A percentile compares a stretch with the other conserved stretches of the same genome.
Conservation (phyloP, 23 tunicate species). For the Ciona savignyi region DNA sequence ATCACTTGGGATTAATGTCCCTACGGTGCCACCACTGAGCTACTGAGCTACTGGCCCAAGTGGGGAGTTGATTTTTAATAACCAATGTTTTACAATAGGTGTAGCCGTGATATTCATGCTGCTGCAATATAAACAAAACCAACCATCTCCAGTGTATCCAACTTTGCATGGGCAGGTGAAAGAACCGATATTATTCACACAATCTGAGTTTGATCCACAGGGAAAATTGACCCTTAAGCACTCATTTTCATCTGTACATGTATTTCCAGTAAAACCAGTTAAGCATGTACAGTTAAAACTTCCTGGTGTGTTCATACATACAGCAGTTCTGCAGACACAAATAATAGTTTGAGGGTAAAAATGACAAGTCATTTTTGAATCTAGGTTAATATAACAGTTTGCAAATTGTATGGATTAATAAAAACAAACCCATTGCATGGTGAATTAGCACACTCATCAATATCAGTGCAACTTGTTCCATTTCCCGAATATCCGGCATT, state of each 20-base stretch:
- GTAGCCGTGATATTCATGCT: too few species aligned
- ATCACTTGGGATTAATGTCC: too few species aligned
- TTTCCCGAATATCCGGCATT: neutral
- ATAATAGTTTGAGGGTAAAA: too few species aligned
- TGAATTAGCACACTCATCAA: neutral
- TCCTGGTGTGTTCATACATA: neutral
- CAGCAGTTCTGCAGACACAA: neutral
- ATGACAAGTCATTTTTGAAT: too few species aligned
- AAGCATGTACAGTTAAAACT: neutral
- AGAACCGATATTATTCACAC: conserved; percentile 27
- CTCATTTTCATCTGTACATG: conserved; percentile 34
- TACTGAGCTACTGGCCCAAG: too few species aligned
- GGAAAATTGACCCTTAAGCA: conserved; percentile 1
- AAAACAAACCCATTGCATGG: too few species aligned
- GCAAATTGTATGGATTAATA: too few species aligned
- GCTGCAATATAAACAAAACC: too few species aligned
- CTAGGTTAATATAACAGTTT: too few species aligned
- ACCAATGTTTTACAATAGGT: too few species aligned
- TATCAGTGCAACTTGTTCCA: neutral
- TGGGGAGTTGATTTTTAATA: too few species aligned
- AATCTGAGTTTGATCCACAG: conserved; percentile 10
- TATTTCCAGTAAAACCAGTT: neutral
- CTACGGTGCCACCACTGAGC: too few species aligned
- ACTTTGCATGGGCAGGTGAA: conserved; percentile 18
- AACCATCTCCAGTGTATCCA: neutral